Conservation (phyloP, 2,888 invertebrate species). For the Thereva nobilitata region DNA sequence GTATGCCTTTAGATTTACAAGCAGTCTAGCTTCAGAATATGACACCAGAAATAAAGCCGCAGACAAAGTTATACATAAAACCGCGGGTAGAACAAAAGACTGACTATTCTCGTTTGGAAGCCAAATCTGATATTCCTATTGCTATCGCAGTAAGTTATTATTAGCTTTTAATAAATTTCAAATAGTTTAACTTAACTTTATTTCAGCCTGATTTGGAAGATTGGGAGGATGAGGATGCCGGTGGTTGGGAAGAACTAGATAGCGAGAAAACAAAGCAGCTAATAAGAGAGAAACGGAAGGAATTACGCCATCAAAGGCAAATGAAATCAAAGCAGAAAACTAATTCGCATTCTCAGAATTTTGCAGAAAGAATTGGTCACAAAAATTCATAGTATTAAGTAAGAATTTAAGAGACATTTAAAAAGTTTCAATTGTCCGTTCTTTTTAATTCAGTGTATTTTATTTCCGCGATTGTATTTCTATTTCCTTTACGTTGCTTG, state of each 20-base stretch:
- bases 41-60: slow-evolving; percentile 66
- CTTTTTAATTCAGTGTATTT: too few relatives aligned
- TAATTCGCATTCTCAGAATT: background rate
- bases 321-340: slow-evolving; percentile 31
- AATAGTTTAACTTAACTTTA: background rate
- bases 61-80: slow-evolving; percentile 62
- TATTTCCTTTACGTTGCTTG: too few relatives aligned
- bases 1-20: slow-evolving; percentile 15
- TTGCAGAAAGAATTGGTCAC: slow-evolving; percentile 17
- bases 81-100: slow-evolving; percentile 49
- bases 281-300: slow-evolving; percentile 56
- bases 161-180: background rate
- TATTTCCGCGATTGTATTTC: too few relatives aligned
- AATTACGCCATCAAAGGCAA: slow-evolving; percentile 53
- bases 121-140: slow-evolving; percentile 58
- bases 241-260: slow-evolving; percentile 62
- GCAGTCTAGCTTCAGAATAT: slow-evolving; percentile 59
- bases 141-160: slow-evolving; percentile 52
- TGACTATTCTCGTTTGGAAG: slow-evolving; percentile 59
- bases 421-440: too few relatives aligned
- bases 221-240: slow-evolving; percentile 60
- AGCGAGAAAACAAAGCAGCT: slow-evolving; percentile 55
- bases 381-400: too few relatives aligned
- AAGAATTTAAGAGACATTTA: too few relatives aligned
- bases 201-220: slow-evolving; percentile 61